Percentiles rank a stretch among this genome's conserved stretches.
phyloP scores from a whole-genome alignment of 2,888 invertebrate genomes.

The Athalia cordata region DNA sequence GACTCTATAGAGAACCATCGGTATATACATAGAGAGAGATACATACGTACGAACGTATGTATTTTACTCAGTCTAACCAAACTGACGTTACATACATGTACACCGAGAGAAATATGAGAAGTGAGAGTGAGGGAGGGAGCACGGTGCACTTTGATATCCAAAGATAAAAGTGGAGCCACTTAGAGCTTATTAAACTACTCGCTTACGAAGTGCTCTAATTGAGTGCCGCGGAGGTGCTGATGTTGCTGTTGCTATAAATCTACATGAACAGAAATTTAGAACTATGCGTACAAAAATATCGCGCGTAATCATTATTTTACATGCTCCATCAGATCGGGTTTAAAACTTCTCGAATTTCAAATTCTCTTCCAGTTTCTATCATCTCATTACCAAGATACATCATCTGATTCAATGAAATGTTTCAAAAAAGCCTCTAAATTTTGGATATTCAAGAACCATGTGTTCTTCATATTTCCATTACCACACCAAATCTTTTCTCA shows the following conservation, averaged over 20 bases:
- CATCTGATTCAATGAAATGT: too few species aligned
- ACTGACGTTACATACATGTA: background rate
- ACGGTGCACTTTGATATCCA: slow-evolving; percentile 34
- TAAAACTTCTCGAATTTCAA: too few species aligned
- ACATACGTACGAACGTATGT: too few species aligned
- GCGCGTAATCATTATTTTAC: too few species aligned
- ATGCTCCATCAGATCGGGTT: too few species aligned
- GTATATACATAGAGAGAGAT: too few species aligned
- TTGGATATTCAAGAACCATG: too few species aligned
- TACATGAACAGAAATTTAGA: slow-evolving; percentile 19
- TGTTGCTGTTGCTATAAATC: background rate
- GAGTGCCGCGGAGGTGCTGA: slow-evolving; percentile 30
- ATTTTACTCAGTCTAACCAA: background rate
- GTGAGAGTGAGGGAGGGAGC: background rate
- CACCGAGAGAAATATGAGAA: background rate
- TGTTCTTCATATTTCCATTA: too few species aligned
- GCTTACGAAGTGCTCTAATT: slow-evolving; percentile 31
- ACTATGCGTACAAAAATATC: slow-evolving; percentile 12
- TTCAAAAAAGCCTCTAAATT: too few species aligned
- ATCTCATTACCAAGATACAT: too few species aligned
- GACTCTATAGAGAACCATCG: background rate
- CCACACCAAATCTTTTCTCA: too few species aligned
- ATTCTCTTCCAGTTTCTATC: too few species aligned
- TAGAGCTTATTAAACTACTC: slow-evolving; percentile 40
- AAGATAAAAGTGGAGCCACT: slow-evolving; percentile 38